A percentile compares a stretch with the other conserved stretches of the same genome.
phyloP scores from a whole-genome alignment of 2,888 invertebrate species.

The Ormia ochracea region DNA sequence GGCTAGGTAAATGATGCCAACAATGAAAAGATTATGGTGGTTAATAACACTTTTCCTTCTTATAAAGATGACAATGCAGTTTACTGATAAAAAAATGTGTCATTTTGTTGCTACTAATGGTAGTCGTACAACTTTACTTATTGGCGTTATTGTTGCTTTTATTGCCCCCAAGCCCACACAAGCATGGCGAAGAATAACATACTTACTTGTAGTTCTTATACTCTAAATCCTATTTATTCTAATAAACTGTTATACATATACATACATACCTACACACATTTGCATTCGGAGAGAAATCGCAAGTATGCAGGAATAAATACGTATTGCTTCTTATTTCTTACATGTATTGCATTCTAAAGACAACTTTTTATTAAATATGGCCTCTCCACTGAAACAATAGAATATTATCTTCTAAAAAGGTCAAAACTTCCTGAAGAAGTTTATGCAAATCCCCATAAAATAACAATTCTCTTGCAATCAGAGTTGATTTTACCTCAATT shows the following conservation, averaged over 20 bases:
- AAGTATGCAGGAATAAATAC: no score
- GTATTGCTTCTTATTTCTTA: no score
- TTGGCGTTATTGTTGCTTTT: conserved; percentile 1
- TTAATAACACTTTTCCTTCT: not conserved
- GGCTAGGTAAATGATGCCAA: not conserved
- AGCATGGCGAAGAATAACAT: not conserved
- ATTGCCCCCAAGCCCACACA: conserved; percentile 3
- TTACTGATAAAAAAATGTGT: conserved; percentile 11
- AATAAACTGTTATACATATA: not conserved
- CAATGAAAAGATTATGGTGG: conserved; percentile 2
- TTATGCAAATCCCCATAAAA: no score
- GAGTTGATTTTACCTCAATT: no score
- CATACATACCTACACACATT: conserved; percentile 7
- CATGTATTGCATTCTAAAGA: no score
- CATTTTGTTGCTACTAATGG: not conserved
- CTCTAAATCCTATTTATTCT: not conserved
- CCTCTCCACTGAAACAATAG: no score
- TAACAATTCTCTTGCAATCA: no score
- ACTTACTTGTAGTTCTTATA: not conserved
- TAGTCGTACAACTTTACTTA: not conserved
- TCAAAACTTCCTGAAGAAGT: no score
- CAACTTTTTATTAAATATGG: no score
- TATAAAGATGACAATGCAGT: not conserved
- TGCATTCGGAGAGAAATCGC: no score
- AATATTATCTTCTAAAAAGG: no score